Evolutionary conservation across 92 coral and sea anemone species (phyloP).

Genomic region (Palythoa grandiflora): DNA sequence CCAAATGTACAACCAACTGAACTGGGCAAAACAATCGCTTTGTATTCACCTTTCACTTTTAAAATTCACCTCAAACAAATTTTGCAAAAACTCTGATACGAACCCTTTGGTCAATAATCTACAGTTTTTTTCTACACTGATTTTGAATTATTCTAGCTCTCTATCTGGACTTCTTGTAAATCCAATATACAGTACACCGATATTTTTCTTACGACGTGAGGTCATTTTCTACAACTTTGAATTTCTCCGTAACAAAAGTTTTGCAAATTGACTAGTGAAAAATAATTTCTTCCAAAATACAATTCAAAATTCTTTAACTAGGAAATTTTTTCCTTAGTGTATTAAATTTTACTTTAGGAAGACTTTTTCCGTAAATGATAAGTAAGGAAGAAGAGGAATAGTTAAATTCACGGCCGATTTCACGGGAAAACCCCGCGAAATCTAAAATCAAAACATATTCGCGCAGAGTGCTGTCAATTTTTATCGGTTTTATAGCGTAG

Average conservation of each 20-base stretch:
- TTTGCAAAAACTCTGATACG: background rate
- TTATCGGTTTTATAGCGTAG: background rate
- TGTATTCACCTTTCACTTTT: background rate
- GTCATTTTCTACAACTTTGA: background rate
- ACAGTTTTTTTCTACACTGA: background rate
- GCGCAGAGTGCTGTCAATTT: background rate
- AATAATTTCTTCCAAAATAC: background rate
- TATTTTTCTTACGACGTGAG: too few relatives aligned
- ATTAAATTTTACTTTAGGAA: background rate
- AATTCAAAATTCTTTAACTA: background rate
- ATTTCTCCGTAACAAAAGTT: background rate
- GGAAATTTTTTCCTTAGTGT: background rate
- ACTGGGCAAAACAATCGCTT: background rate
- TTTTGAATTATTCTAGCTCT: too few relatives aligned
- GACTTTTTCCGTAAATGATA: background rate
- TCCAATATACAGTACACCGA: too few relatives aligned
- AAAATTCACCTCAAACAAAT: background rate
- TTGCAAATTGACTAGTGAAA: background rate
- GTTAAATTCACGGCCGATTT: background rate
- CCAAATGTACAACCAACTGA: background rate
- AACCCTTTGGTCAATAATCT: background rate
- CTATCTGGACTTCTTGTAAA: too few relatives aligned
- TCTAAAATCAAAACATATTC: slow-evolving; percentile 26
- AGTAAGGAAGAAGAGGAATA: background rate
- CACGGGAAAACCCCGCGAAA: slow-evolving; percentile 77